Conservation (phyloP, 2,888 invertebrate species). For the Stenodema calcarata region DNA sequence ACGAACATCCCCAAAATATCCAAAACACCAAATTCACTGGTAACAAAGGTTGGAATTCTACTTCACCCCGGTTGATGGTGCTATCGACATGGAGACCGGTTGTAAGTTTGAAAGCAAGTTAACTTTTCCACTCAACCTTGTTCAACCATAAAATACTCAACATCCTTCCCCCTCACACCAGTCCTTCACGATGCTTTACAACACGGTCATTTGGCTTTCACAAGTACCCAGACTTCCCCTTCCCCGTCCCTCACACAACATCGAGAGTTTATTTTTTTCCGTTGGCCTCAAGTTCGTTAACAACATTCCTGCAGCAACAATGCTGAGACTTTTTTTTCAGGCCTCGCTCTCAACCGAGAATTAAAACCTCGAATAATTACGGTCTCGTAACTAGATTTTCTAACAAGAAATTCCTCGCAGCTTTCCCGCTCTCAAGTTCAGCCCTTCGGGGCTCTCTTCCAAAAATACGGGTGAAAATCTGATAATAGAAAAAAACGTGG, state of each 20-base stretch:
- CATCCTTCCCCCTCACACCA: background rate
- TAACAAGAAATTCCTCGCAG: background rate
- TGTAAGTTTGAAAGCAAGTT: constrained; percentile 16
- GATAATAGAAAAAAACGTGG: background rate
- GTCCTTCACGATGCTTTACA: constrained; percentile 20
- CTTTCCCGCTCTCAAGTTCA: background rate
- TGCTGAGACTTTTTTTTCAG: constrained; percentile 2
- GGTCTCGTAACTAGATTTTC: constrained; percentile 23
- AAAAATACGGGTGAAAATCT: background rate
- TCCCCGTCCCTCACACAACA: background rate
- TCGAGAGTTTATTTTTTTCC: constrained; percentile 6
- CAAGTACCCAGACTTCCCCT: background rate
- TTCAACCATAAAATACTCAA: constrained; percentile 44
- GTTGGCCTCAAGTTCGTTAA: constrained; percentile 21
- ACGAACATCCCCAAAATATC: background rate
- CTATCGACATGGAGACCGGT: background rate
- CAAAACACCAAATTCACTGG: background rate
- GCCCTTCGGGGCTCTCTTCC: background rate
- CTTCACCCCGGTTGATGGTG: background rate
- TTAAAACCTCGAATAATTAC: constrained; percentile 40
- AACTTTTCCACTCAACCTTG: constrained; percentile 44
- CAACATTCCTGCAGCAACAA: constrained; percentile 31
- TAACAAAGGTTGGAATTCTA: background rate
- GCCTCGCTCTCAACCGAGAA: constrained; percentile 11
- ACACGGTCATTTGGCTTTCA: constrained; percentile 34